Percentiles rank a stretch among this genome's conserved stretches.
Evolutionary conservation across 2,113 vertebrate genomes (phyloP).

Genomic region (Rhinoptilus africanus): DNA sequence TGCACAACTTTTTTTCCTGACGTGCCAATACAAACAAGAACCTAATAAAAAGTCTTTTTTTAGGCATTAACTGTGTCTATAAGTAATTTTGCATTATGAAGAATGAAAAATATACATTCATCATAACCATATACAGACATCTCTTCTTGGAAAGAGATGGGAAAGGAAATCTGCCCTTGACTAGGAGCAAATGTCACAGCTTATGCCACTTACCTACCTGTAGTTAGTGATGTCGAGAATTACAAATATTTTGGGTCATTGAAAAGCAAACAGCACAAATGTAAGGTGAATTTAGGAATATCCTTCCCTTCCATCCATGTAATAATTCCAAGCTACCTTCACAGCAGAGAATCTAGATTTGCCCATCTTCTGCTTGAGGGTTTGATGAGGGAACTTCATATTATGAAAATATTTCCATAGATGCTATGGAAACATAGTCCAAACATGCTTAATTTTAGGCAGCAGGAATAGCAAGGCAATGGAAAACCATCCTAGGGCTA

Average conservation of each 20-base stretch:
- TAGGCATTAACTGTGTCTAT: background rate
- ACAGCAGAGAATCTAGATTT: background rate
- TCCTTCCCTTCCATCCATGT: background rate
- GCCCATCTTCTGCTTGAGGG: background rate
- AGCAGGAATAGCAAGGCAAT: background rate
- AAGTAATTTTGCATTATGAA: background rate
- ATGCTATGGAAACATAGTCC: background rate
- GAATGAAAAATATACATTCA: background rate
- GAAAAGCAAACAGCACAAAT: background rate
- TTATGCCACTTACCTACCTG: background rate
- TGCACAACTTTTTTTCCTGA: background rate
- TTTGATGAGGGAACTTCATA: background rate
- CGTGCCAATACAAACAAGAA: background rate
- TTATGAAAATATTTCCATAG: background rate
- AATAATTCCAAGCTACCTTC: background rate
- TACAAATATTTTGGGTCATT: background rate
- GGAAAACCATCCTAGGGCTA: background rate
- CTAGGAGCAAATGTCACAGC: background rate
- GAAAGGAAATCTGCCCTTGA: background rate
- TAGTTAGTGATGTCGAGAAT: background rate
- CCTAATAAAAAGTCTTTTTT: background rate
- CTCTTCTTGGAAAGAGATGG: rapidly evolving
- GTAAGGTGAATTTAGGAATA: background rate
- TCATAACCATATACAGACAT: background rate
- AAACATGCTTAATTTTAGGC: background rate